Percentiles rank a stretch among this genome's conserved stretches.
Evolutionary conservation across 1,140 invertebrate species (phyloP).

Genomic region (Drosophila watanabei): DNA sequence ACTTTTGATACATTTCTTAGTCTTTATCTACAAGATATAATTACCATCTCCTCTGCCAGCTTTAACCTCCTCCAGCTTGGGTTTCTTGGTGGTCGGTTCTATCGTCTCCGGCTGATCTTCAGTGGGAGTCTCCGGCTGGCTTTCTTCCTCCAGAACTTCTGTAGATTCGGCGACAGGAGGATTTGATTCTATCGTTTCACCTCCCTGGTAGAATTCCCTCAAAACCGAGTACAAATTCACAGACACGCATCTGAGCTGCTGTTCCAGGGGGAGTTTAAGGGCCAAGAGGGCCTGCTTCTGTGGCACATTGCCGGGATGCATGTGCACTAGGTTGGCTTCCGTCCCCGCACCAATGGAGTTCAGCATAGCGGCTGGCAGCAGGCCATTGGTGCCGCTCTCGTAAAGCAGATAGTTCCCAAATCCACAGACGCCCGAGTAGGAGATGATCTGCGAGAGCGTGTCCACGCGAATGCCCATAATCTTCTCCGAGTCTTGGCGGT

Average conservation of each 20-base stretch:
- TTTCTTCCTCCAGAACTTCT: background rate
- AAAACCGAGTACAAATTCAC: constrained; percentile 91
- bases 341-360: constrained; percentile 89
- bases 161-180: background rate
- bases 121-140: constrained; percentile 21
- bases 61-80: constrained; percentile 71
- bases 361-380: constrained; percentile 93
- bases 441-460: constrained; percentile 94
- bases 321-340: constrained; percentile 89
- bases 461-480: constrained; percentile 93
- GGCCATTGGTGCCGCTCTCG: constrained; percentile 94
- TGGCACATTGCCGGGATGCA: constrained; percentile 92
- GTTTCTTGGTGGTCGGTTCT: constrained; percentile 75
- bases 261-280: constrained; percentile 91
- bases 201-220: constrained; percentile 87
- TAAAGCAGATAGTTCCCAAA: constrained; percentile 93
- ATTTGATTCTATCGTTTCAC: constrained; percentile 4
- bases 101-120: constrained; percentile 62
- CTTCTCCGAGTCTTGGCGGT: constrained; percentile 91
- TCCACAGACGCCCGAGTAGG: constrained; percentile 92
- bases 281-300: constrained; percentile 92
- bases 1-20: no score
- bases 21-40: no score
- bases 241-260: constrained; percentile 88
- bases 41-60: constrained; percentile 17